These are phyloP conservation scores for Chrosomus eos DNA, from an alignment of 2,797 vertebrate species.

Conservation along the genomic window DNA sequence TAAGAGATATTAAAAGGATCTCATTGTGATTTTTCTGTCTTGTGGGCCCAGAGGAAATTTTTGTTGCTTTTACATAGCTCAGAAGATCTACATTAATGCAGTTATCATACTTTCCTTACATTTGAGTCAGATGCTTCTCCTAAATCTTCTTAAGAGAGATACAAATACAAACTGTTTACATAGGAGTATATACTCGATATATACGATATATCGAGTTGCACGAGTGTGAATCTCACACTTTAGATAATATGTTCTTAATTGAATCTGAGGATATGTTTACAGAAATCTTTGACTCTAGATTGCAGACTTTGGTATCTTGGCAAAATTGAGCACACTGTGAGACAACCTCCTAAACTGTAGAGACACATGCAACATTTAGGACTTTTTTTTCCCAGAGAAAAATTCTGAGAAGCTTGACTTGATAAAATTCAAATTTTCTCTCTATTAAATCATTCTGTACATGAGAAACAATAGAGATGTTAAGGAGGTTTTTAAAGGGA, in stretches of 20 bases:
- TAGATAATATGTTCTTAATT: neutral
- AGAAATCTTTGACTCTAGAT: neutral
- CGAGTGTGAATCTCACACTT: neutral
- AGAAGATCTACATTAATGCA: neutral
- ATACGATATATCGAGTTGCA: neutral
- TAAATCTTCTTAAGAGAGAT: neutral
- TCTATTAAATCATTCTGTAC: neutral
- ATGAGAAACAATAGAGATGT: neutral
- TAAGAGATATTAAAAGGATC: neutral
- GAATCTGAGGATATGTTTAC: neutral
- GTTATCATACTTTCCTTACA: neutral
- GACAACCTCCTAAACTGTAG: neutral
- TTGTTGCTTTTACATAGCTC: neutral
- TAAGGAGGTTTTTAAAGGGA: neutral
- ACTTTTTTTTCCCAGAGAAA: neutral
- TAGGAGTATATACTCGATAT: too few relatives aligned
- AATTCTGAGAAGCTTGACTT: neutral
- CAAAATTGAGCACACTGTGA: neutral
- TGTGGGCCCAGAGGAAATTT: neutral
- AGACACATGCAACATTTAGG: neutral
- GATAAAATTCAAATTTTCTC: neutral
- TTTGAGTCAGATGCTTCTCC: neutral
- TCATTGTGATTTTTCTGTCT: neutral
- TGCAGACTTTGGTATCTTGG: too few relatives aligned
- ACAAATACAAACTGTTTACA: neutral